These are phyloP conservation scores for Neodiprion fabricii DNA, from an alignment of 1,140 invertebrate genomes.

Conservation along the genomic window DNA sequence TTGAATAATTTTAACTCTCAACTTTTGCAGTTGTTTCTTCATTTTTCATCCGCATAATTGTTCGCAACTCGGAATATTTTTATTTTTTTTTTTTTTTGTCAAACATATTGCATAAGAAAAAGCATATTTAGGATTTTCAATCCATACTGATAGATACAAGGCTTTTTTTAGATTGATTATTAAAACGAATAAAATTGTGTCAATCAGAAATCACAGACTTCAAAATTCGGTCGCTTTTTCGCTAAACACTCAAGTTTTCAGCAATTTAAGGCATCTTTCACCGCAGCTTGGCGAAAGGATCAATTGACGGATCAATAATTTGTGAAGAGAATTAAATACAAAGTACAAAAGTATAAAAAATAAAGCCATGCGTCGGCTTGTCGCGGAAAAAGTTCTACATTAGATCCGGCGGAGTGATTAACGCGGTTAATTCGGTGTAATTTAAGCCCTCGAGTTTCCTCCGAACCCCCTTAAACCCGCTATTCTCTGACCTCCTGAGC, in stretches of 20 bases:
- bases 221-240: not conserved
- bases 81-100: too few species aligned
- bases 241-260: not conserved
- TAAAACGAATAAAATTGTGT: too few species aligned
- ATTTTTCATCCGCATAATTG: too few species aligned
- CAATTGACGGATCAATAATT: too few species aligned
- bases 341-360: not conserved
- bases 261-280: not conserved
- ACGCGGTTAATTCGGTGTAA: slow-evolving; percentile 47
- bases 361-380: not conserved
- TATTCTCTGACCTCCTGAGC: not conserved
- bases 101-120: too few species aligned
- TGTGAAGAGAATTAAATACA: not conserved
- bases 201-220: too few species aligned
- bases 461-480: not conserved
- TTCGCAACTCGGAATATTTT: too few species aligned
- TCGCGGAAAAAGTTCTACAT: slow-evolving; percentile 18
- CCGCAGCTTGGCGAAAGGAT: not conserved
- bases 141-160: too few species aligned
- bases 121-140: too few species aligned
- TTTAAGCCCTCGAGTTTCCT: slow-evolving; percentile 21
- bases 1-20: too few species aligned
- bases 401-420: slow-evolving; percentile 36
- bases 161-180: too few species aligned
- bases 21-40: too few species aligned